Base-by-base conservation (phyloP, 2,888 invertebrate species). In the Pecten maximus region DNA sequence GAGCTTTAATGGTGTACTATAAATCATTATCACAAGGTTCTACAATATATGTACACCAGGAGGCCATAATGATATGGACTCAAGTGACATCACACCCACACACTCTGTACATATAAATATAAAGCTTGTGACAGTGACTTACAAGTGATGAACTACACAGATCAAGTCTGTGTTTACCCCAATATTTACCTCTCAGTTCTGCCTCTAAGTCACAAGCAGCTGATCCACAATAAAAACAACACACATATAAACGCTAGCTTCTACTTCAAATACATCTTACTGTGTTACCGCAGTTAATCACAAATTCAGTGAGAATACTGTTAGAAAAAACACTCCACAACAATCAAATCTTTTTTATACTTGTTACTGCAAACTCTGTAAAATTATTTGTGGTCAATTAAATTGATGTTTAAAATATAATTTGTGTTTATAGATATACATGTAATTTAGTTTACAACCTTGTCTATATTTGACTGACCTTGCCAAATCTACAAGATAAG, bases 201-300 rank as follows among this genome's bases (percentile, higher is more conserved):
- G 28, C 74, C 35, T 74, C 74, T 74, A 74, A 74, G 74, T 74
- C 74, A 74, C 74, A 74, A 74, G 74, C 74, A 28, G 74, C 74
- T 74, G 35, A 35, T 74, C 35, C 28, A 74, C 35, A 74, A 74
- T 35, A 74, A 74, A 74, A 74, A 74, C 35, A 74, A 74, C 74
- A 74, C 28, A 74, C 28, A 74, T 6, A 28, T 74, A 74, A 74
- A 74, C 74, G 35, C 74, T 74, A 74, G 35, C 28, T 74, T 28
- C 35, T 28, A 28, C 28, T 74, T 19, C n/a, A 28, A 2, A 74
- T 35, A 74, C 74, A 74, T 74, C 15, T 35, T 35, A 74, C 16
- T 35, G 28, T 10, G 28, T 74, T 12, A 74, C 28, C 3, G 35
- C 35, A 74, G 28, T 60, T n/a, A 74, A 74, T 35, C 28, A 74